Evolutionary conservation across 2,113 vertebrate genomes (phyloP).

Genomic region (Leptobrachium ailaonicum): DNA sequence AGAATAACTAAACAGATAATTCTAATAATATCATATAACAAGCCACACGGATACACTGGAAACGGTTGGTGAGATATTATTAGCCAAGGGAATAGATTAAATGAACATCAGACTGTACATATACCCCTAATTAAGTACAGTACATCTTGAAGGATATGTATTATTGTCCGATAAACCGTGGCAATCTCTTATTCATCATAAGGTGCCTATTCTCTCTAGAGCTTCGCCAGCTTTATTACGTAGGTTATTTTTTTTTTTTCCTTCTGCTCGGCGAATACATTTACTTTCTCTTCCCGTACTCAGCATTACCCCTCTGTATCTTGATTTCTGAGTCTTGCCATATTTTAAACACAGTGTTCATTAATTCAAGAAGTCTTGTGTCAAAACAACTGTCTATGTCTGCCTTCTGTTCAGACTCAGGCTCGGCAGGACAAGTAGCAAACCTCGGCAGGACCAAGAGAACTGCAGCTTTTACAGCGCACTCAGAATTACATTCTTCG

Average conservation of each 20-base stretch:
- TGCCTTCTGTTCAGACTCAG: neutral
- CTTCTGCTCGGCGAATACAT: slow-evolving; percentile 17
- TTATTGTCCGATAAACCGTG: slow-evolving; percentile 26
- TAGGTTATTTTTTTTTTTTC: too few relatives aligned
- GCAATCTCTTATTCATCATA: slow-evolving; percentile 35
- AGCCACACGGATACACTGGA: neutral
- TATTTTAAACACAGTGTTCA: slow-evolving; percentile 22
- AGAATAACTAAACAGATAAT: neutral
- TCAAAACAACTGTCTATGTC: slow-evolving; percentile 6
- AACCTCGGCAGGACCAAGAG: neutral
- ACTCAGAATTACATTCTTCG: neutral
- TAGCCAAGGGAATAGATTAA: slow-evolving; percentile 1
- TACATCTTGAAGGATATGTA: slow-evolving; percentile 19
- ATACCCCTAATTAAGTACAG: neutral
- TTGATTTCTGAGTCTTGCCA: slow-evolving; percentile 26
- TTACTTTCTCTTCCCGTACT: slow-evolving; percentile 18
- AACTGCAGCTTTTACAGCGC: neutral
- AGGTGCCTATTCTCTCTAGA: slow-evolving; percentile 31
- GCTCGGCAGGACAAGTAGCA: neutral
- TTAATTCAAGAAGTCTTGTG: slow-evolving; percentile 18
- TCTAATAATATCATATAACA: neutral
- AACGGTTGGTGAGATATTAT: neutral
- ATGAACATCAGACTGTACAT: slow-evolving; percentile 12
- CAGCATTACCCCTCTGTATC: neutral
- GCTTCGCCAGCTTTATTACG: slow-evolving; percentile 35